phyloP scores from a whole-genome alignment of 2,113 vertebrate genomes.

The Neolamprologus hecqui region DNA sequence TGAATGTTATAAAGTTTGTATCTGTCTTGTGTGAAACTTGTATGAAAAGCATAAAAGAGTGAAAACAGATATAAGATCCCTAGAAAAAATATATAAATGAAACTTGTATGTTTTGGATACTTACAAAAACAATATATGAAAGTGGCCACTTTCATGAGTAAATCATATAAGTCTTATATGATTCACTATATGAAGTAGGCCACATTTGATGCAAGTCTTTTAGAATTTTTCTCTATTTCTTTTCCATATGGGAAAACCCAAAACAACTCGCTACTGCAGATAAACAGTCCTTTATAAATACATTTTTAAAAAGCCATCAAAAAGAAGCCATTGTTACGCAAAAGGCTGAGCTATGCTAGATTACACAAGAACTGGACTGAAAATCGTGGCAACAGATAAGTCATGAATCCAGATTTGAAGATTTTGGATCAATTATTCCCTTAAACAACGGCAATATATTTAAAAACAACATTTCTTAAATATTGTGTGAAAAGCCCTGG shows the following conservation, averaged over 20 bases:
- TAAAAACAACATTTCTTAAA: background rate
- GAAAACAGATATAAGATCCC: background rate
- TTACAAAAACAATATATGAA: background rate
- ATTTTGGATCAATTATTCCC: background rate
- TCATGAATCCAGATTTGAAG: background rate
- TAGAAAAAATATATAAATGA: background rate
- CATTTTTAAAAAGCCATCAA: background rate
- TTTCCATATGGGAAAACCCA: background rate
- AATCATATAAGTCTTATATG: background rate
- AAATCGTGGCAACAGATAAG: background rate
- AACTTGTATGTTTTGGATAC: background rate
- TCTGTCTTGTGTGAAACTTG: background rate
- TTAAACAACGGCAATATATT: accelerated
- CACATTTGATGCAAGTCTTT: no score
- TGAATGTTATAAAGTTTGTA: background rate
- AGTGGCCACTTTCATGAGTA: background rate
- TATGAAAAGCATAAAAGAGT: background rate
- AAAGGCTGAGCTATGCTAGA: background rate
- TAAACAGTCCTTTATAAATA: background rate
- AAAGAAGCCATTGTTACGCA: background rate
- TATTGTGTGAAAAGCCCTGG: background rate
- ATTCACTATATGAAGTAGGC: background rate
- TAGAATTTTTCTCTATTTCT: no score
- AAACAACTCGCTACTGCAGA: background rate
- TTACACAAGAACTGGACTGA: background rate